These are phyloP conservation scores for Drosophila melanica DNA, from an alignment of 1,140 invertebrate genomes.

Conservation along the genomic window DNA sequence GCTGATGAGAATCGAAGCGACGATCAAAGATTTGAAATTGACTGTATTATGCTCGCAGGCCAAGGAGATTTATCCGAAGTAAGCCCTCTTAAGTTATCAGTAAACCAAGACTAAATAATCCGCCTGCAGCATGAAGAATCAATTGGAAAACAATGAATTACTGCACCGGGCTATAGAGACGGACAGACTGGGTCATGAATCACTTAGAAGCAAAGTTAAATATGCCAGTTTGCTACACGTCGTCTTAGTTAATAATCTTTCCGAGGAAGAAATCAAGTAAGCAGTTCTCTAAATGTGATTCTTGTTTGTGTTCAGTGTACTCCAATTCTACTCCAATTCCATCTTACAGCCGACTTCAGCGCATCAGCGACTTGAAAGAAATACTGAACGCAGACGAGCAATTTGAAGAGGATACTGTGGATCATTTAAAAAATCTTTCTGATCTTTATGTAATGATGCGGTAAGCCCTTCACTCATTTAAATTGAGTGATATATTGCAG, in stretches of 20 bases:
- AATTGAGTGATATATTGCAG: no score
- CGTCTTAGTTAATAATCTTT: conserved; percentile 68
- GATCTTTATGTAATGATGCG: conserved; percentile 69
- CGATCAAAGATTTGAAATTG: conserved; percentile 71
- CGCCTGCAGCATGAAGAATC: background rate
- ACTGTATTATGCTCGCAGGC: conserved; percentile 20
- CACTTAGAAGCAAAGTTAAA: conserved; percentile 19
- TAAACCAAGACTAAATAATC: background rate
- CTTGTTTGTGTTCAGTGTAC: background rate
- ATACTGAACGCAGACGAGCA: conserved; percentile 36
- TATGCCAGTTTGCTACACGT: conserved; percentile 50
- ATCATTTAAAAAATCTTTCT: conserved; percentile 60
- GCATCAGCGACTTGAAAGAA: conserved; percentile 57
- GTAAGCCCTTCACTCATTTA: conserved; percentile 21
- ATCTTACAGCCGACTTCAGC: conserved; percentile 53
- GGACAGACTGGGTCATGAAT: background rate
- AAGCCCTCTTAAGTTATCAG: no score
- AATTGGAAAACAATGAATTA: background rate
- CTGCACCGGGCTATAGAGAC: background rate
- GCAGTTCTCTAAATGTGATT: background rate
- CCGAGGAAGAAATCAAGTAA: conserved; percentile 73
- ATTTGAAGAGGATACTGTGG: conserved; percentile 48
- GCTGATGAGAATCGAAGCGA: conserved; percentile 59
- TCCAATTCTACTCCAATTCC: no score
- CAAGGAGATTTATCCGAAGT: conserved; percentile 9